phyloP scores from a whole-genome alignment of 1,140 invertebrate species.

The Scylla paramamosain region DNA sequence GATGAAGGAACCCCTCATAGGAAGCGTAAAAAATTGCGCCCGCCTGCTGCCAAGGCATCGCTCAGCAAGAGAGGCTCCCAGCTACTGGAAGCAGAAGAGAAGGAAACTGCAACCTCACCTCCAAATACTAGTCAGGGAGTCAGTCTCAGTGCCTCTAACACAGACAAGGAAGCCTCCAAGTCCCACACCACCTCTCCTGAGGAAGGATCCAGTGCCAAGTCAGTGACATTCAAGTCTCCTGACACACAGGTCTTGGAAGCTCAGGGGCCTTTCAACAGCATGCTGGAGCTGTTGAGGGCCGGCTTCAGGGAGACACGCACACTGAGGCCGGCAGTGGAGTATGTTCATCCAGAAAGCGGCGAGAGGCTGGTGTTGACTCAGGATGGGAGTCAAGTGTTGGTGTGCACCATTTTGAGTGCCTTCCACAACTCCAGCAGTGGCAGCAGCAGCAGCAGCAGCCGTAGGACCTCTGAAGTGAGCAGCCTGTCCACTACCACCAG shows the following conservation, averaged over 20 bases:
- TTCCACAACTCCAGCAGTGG: constrained; percentile 43
- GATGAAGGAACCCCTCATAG: constrained; percentile 44
- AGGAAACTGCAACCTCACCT: constrained; percentile 38
- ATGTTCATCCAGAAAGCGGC: constrained; percentile 44
- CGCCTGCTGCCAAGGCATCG: background rate
- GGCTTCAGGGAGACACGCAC: background rate
- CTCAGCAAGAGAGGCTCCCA: background rate
- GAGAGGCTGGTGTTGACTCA: constrained; percentile 18
- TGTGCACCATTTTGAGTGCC: background rate
- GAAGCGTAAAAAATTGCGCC: constrained; percentile 56
- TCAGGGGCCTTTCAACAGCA: background rate
- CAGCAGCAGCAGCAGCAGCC: constrained; percentile 44
- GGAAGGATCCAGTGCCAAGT: constrained; percentile 1
- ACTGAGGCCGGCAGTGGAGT: constrained; percentile 34
- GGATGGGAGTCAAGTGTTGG: background rate
- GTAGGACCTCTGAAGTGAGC: constrained; percentile 56
- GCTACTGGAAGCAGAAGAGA: background rate
- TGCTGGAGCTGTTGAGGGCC: constrained; percentile 16
- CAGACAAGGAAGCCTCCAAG: constrained; percentile 65
- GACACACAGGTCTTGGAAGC: constrained; percentile 48
- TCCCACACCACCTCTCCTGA: constrained; percentile 54
- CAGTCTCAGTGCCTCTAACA: constrained; percentile 45
- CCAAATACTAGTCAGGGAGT: constrained; percentile 65
- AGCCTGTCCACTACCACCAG: constrained; percentile 31
- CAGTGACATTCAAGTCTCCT: background rate